Evolutionary conservation across 2,797 vertebrate species (phyloP).

Genomic region (Babyrousa celebensis): DNA sequence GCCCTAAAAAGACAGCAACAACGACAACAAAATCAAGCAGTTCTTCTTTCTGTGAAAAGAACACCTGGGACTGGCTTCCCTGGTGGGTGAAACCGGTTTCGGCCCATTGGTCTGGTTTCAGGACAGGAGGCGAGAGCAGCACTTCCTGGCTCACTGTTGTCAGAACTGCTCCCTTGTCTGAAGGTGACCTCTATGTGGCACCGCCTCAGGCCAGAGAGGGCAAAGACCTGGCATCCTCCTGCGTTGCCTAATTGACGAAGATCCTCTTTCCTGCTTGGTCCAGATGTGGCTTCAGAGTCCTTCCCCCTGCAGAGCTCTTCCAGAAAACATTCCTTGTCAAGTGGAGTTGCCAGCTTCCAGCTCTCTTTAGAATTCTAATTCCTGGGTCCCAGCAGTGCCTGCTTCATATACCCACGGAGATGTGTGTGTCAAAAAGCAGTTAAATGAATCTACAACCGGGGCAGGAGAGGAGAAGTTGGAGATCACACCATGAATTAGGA

Average conservation of each 20-base stretch:
- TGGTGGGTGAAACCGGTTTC: neutral
- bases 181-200: neutral
- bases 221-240: neutral
- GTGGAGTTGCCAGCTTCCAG: neutral
- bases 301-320: neutral
- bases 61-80: neutral
- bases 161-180: neutral
- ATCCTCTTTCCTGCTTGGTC: neutral
- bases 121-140: neutral
- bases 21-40: neutral
- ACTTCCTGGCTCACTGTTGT: neutral
- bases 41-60: slow-evolving; percentile 10
- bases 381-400: neutral
- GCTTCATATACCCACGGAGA: neutral
- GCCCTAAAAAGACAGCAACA: too few relatives aligned
- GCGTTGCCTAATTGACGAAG: neutral
- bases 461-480: neutral
- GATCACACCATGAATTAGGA: neutral
- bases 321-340: neutral
- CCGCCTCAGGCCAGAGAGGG: neutral
- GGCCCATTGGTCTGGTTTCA: neutral
- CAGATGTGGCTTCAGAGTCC: neutral
- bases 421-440: neutral
- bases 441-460: neutral
- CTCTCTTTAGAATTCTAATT: neutral